phyloP scores from a whole-genome alignment of 1,140 invertebrate species.

The Cherax quadricarinatus region DNA sequence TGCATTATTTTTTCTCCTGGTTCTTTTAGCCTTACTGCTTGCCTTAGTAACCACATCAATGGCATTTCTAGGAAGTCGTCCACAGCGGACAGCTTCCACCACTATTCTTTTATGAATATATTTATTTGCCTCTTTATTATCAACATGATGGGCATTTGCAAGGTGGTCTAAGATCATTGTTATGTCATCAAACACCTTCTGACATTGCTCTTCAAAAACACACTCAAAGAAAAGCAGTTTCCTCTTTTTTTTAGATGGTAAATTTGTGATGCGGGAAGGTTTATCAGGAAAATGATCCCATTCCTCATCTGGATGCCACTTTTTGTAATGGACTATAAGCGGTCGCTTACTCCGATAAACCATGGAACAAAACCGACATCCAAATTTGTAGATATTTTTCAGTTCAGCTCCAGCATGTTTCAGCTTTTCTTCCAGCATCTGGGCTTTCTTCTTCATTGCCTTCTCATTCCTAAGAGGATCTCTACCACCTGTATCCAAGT shows the following conservation, averaged over 20 bases:
- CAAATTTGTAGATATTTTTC: constrained; percentile 45
- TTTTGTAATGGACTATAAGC: constrained; percentile 56
- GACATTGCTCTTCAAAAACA: constrained; percentile 41
- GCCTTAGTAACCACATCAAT: background rate
- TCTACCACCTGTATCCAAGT: constrained; percentile 46
- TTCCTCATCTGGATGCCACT: constrained; percentile 66
- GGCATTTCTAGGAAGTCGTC: constrained; percentile 49
- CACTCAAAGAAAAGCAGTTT: constrained; percentile 65
- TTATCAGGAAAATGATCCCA: constrained; percentile 55
- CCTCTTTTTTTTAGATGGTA: constrained; percentile 23
- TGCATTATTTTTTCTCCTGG: background rate
- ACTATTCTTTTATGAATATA: constrained; percentile 41
- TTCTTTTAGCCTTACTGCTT: background rate
- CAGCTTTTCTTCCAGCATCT: constrained; percentile 23
- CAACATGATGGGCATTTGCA: constrained; percentile 48
- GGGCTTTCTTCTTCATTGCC: constrained; percentile 53
- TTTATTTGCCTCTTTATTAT: constrained; percentile 18
- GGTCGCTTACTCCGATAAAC: constrained; percentile 44
- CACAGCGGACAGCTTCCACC: constrained; percentile 32
- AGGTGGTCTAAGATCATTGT: constrained; percentile 32
- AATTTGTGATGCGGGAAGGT: background rate
- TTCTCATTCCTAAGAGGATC: constrained; percentile 60
- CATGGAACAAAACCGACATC: constrained; percentile 57
- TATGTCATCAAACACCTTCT: constrained; percentile 57
- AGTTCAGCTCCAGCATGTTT: constrained; percentile 1